Evolutionary conservation across 2,113 vertebrate genomes (phyloP), one percentile per base, ranked within the genome.

Genomic region (Probosciger aterrimus): DNA sequence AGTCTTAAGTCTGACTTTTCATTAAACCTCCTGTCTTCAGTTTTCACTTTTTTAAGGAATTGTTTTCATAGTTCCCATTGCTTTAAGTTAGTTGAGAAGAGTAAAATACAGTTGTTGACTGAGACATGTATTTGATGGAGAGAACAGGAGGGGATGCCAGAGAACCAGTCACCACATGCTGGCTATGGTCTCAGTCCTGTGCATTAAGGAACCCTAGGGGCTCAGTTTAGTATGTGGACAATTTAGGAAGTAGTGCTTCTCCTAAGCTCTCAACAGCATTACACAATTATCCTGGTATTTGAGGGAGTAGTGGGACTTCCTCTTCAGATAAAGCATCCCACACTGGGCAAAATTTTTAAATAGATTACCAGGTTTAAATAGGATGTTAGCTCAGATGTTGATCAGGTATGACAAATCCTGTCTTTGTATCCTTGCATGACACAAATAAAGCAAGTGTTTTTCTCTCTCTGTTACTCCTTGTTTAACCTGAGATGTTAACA

Each of bases 401-500:
- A 78, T 93, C 77, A 91, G 91, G 88, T 93, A 25, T 33, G 23
- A 43, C 60, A 92, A 92, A 86, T 68, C 68, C n/a, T 39, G 11
- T 55, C 44, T 81, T 90, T 83, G 30, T 85, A 43, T 69, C 71
- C 69, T 86, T 89, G 44, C 23, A 25, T 59, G n/a, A 71, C 62
- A 92, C 28, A 84, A 68, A 86, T 82, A 88, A 70, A 77, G 27
- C 28, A 57, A 70, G 30, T 30, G 49, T 53, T 86, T 83, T 80
- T 73, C 37, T 85, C 41, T 49, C 20, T 77, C 4, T 65, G 23
- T 77, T 82, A 59, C 19, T 43, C 46, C 65, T 91, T 87, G 57
- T 93, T 93, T 87, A 91, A 94, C 81, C 47, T 70, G 52, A 82
- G 86, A 57, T 73, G 62, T 92, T 92, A 89, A 90, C 82, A 39